These are phyloP conservation scores for Neopipo cinnamomea DNA, from an alignment of 2,113 vertebrate species.

Conservation along the genomic window DNA sequence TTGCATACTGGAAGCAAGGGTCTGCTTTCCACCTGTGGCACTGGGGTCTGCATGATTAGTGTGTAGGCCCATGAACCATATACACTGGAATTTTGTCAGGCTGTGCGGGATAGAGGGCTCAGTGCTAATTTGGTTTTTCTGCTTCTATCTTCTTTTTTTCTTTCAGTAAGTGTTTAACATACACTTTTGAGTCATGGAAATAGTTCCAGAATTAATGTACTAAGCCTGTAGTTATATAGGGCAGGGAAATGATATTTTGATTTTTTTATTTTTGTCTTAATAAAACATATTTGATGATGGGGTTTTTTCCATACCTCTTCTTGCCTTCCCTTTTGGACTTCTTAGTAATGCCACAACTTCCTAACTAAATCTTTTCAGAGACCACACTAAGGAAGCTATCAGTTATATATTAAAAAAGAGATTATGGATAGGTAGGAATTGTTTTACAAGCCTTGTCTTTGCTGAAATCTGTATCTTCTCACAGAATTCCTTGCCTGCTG, in stretches of 20 bases:
- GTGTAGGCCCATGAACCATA: background rate
- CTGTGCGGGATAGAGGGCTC: background rate
- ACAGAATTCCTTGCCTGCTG: conserved; percentile 81
- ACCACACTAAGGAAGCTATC: background rate
- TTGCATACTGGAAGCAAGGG: background rate
- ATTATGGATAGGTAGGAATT: background rate
- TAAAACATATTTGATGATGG: background rate
- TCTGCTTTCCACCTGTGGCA: background rate
- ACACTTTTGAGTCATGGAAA: background rate
- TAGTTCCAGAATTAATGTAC: background rate
- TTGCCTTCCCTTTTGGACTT: background rate
- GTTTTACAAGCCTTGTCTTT: conserved; percentile 43
- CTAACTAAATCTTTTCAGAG: background rate
- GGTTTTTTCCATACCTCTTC: background rate
- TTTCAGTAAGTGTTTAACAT: background rate
- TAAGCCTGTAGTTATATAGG: background rate
- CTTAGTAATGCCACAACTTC: background rate
- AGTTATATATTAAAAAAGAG: background rate
- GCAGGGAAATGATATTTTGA: fast-evolving
- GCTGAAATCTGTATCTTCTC: conserved; percentile 63
- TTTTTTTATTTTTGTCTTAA: background rate
- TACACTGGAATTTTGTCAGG: background rate
- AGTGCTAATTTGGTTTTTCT: background rate
- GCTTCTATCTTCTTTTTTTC: background rate
- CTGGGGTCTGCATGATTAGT: background rate